Evolutionary conservation across 2,888 invertebrate genomes (phyloP).

Genomic region (Adela reaumurella): DNA sequence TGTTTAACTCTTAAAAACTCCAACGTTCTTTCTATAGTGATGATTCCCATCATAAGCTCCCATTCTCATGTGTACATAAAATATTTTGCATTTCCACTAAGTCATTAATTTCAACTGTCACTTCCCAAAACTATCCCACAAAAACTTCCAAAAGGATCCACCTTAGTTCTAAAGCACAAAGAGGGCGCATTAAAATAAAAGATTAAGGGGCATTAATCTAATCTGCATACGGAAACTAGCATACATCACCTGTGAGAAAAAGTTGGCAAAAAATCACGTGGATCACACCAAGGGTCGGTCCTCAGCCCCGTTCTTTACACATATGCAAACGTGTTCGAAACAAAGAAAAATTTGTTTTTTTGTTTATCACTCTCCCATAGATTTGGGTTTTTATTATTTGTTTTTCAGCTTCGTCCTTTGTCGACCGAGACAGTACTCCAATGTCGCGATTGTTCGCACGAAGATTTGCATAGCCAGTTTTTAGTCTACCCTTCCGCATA

Average conservation of each 20-base stretch:
- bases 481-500: slow-evolving; percentile 23
- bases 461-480: slow-evolving; percentile 51
- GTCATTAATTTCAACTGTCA: neutral
- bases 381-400: slow-evolving; percentile 46
- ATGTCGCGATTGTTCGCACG: slow-evolving; percentile 37
- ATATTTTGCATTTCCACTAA: neutral
- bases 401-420: slow-evolving; percentile 29
- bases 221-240: slow-evolving; percentile 41
- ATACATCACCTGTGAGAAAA: slow-evolving; percentile 41
- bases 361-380: slow-evolving; percentile 45
- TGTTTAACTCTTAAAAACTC: too few relatives aligned
- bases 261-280: slow-evolving; percentile 1
- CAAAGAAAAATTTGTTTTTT: slow-evolving; percentile 48
- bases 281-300: slow-evolving; percentile 29
- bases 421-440: slow-evolving; percentile 7
- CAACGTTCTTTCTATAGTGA: neutral
- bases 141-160: neutral
- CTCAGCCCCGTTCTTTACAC: slow-evolving; percentile 24
- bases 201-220: slow-evolving; percentile 35
- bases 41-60: neutral
- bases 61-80: neutral
- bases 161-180: slow-evolving; percentile 26
- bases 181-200: slow-evolving; percentile 54
- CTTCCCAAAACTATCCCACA: neutral
- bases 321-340: slow-evolving; percentile 18